These are phyloP conservation scores for Cephalopterus ornatus DNA, from an alignment of 2,113 vertebrate species.

Conservation along the genomic window DNA sequence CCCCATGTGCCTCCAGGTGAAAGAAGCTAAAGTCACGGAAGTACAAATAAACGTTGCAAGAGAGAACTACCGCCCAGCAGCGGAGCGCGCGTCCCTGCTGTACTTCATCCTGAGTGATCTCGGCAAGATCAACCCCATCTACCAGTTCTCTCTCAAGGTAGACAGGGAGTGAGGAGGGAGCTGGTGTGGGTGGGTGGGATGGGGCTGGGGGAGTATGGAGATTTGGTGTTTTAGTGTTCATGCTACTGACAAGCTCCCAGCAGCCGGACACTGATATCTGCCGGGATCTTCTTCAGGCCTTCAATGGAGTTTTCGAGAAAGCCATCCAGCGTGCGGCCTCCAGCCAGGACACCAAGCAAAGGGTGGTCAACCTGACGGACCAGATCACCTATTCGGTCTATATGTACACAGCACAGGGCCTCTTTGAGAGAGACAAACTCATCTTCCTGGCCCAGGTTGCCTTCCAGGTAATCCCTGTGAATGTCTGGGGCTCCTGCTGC, in stretches of 20 bases:
- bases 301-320: slow-evolving; percentile 73
- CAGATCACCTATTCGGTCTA: slow-evolving; percentile 78
- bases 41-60: slow-evolving; percentile 67
- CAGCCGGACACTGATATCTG: neutral
- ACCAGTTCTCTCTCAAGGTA: slow-evolving; percentile 81
- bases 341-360: slow-evolving; percentile 41
- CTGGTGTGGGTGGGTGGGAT: neutral
- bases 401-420: slow-evolving; percentile 69
- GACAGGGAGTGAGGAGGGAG: neutral
- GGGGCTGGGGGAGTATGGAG: accelerated
- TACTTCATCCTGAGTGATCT: slow-evolving; percentile 81
- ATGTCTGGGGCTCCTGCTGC: neutral
- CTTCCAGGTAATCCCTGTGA: slow-evolving; percentile 67
- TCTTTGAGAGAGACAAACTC: slow-evolving; percentile 81
- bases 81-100: slow-evolving; percentile 68
- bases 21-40: slow-evolving; percentile 75
- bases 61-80: slow-evolving; percentile 71
- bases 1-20: slow-evolving; percentile 10
- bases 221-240: neutral
- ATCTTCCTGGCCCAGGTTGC: slow-evolving; percentile 78
- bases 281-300: slow-evolving; percentile 52
- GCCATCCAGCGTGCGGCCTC: slow-evolving; percentile 64
- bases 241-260: neutral
- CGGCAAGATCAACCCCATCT: slow-evolving; percentile 79
- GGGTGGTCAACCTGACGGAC: slow-evolving; percentile 72